phyloP scores from a whole-genome alignment of 64 coral and sea anemone species.

The Stylophora pistillata region DNA sequence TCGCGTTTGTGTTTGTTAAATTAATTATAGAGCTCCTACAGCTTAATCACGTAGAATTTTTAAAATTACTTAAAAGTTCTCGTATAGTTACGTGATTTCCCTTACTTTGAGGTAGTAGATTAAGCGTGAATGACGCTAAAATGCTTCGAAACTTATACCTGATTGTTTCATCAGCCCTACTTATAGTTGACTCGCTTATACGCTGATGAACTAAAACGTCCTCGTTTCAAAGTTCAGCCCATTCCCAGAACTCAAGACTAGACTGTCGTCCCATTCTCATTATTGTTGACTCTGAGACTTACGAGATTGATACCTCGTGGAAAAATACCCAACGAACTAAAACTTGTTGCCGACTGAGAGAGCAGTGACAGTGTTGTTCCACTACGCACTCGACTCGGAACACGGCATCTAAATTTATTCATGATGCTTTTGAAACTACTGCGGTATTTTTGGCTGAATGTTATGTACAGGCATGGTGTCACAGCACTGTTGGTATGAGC shows the following conservation, averaged over 20 bases:
- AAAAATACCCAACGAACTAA: background rate
- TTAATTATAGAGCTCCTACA: too few relatives aligned
- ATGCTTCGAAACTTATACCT: too few relatives aligned
- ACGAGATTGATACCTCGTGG: background rate
- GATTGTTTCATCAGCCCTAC: too few relatives aligned
- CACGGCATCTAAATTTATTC: background rate
- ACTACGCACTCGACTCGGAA: background rate
- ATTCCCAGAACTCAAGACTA: background rate
- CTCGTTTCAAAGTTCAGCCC: too few relatives aligned
- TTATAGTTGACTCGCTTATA: too few relatives aligned
- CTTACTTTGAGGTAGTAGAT: too few relatives aligned
- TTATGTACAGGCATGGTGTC: background rate
- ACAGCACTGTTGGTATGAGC: background rate
- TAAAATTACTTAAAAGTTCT: too few relatives aligned
- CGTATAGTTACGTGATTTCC: too few relatives aligned
- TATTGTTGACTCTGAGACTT: background rate
- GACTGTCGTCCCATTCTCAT: background rate
- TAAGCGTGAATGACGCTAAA: too few relatives aligned
- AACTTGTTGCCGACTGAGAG: background rate
- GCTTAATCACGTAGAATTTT: too few relatives aligned
- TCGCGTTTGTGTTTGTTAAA: too few relatives aligned
- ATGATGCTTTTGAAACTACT: background rate
- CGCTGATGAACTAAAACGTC: too few relatives aligned
- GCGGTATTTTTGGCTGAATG: conserved; percentile 2
- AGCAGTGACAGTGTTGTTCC: background rate